Evolutionary conservation across 2,113 vertebrate species (phyloP).

Genomic region (Aplodontia rufa): DNA sequence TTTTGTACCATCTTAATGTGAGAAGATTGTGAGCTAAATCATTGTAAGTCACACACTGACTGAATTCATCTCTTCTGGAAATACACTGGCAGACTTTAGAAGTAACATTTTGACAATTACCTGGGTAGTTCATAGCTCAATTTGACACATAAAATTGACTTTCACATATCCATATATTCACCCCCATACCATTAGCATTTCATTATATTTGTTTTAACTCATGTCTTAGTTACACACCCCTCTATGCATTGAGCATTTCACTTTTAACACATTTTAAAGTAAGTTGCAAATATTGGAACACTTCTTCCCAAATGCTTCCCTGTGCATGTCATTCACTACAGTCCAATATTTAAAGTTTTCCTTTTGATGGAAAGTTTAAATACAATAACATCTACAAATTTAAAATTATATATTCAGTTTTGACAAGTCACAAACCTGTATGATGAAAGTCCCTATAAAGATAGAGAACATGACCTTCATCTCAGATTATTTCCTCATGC

Average conservation of each 20-base stretch:
- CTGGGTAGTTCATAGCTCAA: neutral
- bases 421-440: neutral
- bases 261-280: constrained; percentile 31
- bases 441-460: neutral
- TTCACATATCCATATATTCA: neutral
- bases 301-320: neutral
- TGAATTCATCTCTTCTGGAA: neutral
- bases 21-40: neutral
- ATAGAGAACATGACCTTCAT: neutral
- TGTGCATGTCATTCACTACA: neutral
- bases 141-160: neutral
- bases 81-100: neutral
- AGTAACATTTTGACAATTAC: neutral
- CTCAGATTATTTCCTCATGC: neutral
- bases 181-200: neutral
- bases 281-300: neutral
- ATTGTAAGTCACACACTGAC: neutral
- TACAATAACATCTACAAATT: neutral
- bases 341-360: neutral
- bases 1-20: neutral
- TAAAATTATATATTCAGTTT: neutral
- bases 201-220: neutral
- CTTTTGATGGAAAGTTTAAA: neutral
- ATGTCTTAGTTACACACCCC: neutral
- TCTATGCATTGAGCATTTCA: neutral